Percentiles rank a stretch among this genome's conserved stretches.
These are phyloP conservation scores for Coenonympha glycerion DNA, from an alignment of 2,888 invertebrate species.

Conservation along the genomic window DNA sequence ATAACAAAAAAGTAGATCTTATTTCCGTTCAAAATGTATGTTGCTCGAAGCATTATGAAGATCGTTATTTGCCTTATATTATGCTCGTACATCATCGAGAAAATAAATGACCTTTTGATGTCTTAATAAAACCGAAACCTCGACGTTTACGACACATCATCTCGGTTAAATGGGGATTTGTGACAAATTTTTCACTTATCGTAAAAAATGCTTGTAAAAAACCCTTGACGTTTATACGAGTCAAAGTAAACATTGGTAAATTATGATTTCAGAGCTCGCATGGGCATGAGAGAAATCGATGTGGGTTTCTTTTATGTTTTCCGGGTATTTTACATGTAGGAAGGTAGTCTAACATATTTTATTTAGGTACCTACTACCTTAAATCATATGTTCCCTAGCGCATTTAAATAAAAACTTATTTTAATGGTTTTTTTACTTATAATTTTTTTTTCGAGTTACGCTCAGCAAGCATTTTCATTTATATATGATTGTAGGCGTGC, in stretches of 20 bases:
- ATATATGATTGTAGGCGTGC: too few relatives aligned
- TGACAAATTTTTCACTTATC: constrained; percentile 20
- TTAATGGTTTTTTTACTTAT: too few relatives aligned
- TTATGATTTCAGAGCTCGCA: constrained; percentile 10
- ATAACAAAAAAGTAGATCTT: too few relatives aligned
- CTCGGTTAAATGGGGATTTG: constrained; percentile 19
- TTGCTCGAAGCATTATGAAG: constrained; percentile 26
- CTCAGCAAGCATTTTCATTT: too few relatives aligned
- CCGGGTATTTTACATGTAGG: background rate
- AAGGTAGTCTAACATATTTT: background rate
- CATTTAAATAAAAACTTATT: too few relatives aligned
- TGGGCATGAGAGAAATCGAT: constrained; percentile 3
- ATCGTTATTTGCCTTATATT: constrained; percentile 26
- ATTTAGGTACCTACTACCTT: too few relatives aligned
- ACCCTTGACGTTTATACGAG: constrained; percentile 13
- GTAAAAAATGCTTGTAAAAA: constrained; percentile 18
- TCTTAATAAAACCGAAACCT: constrained; percentile 28
- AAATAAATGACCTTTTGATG: constrained; percentile 22
- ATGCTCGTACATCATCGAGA: constrained; percentile 18
- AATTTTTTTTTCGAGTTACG: too few relatives aligned
- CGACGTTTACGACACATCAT: constrained; percentile 27
- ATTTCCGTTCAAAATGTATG: too few relatives aligned
- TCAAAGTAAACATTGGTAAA: constrained; percentile 10
- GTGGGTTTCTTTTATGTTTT: background rate
- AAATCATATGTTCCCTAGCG: too few relatives aligned